These are phyloP conservation scores for Lophochroa leadbeateri DNA, from an alignment of 2,113 vertebrate species.

Conservation along the genomic window DNA sequence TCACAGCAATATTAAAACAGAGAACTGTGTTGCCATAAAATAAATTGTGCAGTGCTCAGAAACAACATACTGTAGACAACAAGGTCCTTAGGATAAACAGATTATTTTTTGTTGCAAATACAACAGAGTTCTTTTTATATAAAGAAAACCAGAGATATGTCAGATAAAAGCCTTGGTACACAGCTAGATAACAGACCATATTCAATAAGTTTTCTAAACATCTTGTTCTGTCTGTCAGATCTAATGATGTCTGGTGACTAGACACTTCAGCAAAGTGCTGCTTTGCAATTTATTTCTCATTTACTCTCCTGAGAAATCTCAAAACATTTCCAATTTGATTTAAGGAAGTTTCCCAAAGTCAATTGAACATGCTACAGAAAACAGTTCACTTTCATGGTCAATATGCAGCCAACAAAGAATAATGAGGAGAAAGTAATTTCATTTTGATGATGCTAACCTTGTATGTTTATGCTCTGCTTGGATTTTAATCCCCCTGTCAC, in stretches of 20 bases:
- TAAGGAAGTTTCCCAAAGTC: constrained; percentile 64
- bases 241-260: constrained; percentile 72
- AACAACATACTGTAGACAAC: neutral
- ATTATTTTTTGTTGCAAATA: constrained; percentile 10
- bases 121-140: neutral
- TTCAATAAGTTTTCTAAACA: constrained; percentile 69
- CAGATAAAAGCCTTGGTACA: constrained; percentile 53
- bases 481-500: constrained; percentile 40
- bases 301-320: constrained; percentile 61
- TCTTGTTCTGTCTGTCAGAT: constrained; percentile 73
- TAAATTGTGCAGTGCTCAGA: neutral
- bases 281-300: constrained; percentile 73
- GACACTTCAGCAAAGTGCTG: constrained; percentile 46
- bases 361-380: constrained; percentile 62
- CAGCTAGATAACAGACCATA: constrained; percentile 35
- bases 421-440: constrained; percentile 71
- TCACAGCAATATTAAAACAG: constrained; percentile 23
- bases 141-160: neutral
- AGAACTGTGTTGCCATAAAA: neutral
- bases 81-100: constrained; percentile 25
- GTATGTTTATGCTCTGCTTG: constrained; percentile 48
- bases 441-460: constrained; percentile 56
- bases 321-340: constrained; percentile 72
- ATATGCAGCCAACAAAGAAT: constrained; percentile 61
- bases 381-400: constrained; percentile 71